Evolutionary conservation across 1,140 invertebrate species (phyloP), one percentile per base, ranked within the genome.

Genomic region (Drosophila paulistorum): DNA sequence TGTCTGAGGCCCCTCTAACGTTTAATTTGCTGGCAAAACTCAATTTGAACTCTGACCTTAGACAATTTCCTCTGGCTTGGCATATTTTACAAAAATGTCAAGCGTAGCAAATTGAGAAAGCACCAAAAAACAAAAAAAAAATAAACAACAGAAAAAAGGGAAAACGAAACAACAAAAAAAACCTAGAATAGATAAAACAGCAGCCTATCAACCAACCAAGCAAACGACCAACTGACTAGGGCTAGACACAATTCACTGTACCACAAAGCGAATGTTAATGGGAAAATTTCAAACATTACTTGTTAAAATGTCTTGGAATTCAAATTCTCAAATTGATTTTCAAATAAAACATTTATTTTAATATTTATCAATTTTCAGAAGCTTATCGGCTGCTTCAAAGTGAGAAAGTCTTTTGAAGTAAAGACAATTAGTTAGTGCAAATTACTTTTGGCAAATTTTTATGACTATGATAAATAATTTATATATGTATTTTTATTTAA

Each of bases 1-100:
- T 41, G 13, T 41, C 39, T 48, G 45, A 17, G 14, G 7, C 45
- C 45, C 45, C 45, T 20, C 45, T 51, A 51, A 17, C 77, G 68
- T 74, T 84, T 77, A 73, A 84, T 83, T 84, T 69, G 59, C 80
- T 66, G 63, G 58, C 61, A 58, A 68, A 83, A 76, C 73, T 81
- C 81, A 84, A 84, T 81, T 85, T 84, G 79, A 86, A 86, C 79
- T 86, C 64, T 85, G 75, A 86, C 82, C 82, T 85, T 81, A 85
- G 61, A 65, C 64, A 65, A 37, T 23, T 30, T 37, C 42, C 41
- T 61, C 65, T 66, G 68, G 67, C 71, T 64, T 68, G 80, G 69
- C 80, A 83, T 67, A 68, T 79, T 66, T 83, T 67, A 69, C 65
- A 70, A 66, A 70, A 77, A 65, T 73, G 61, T 77, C 57, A 65